Conservation (phyloP, 2,797 vertebrate genomes). For the Mormyrops boulengeri region DNA sequence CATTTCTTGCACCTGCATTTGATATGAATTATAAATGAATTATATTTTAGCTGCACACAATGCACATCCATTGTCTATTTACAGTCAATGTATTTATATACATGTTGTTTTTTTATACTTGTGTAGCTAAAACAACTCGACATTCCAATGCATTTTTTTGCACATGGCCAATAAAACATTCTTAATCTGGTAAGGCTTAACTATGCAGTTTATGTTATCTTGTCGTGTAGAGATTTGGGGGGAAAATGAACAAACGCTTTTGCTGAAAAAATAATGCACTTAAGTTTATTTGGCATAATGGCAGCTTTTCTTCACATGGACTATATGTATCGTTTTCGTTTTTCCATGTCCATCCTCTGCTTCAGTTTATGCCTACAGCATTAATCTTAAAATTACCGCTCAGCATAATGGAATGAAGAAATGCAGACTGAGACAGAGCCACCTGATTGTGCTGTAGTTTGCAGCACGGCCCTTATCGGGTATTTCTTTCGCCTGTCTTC, state of each 20-base stretch:
- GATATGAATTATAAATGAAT: neutral
- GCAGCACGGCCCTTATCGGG: neutral
- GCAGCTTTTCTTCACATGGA: neutral
- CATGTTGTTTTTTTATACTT: neutral
- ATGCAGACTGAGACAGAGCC: neutral
- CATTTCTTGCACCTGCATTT: neutral
- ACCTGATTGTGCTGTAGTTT: neutral
- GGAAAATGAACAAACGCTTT: neutral
- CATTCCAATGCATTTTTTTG: neutral
- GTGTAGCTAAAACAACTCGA: neutral
- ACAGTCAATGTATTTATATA: neutral
- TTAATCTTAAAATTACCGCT: neutral
- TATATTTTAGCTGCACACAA: neutral
- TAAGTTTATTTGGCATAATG: neutral
- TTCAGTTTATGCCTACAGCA: neutral
- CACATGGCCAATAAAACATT: neutral
- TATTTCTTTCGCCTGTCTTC: conserved; percentile 36
- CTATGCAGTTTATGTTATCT: neutral
- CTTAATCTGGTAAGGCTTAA: neutral
- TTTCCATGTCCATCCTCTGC: neutral
- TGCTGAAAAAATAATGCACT: neutral
- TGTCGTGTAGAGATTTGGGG: neutral
- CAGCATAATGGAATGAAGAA: neutral
- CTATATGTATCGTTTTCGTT: neutral
- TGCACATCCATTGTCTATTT: neutral